A percentile compares a stretch with the other conserved stretches of the same genome.
Evolutionary conservation across 2,797 vertebrate species (phyloP).

Genomic region (Naso thynnoides): DNA sequence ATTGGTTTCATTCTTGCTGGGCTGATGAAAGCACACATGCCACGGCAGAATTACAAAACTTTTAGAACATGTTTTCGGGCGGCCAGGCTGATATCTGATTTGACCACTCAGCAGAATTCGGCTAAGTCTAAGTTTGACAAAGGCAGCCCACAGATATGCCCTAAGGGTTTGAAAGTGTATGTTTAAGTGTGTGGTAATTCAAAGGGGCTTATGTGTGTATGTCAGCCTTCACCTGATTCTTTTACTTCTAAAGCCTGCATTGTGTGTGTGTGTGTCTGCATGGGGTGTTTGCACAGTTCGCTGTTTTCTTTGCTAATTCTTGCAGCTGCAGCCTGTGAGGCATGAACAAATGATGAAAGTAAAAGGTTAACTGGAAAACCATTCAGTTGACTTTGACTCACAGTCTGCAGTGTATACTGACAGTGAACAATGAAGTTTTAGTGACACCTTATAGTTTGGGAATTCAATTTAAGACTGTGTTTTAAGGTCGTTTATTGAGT

Average conservation of each 20-base stretch:
- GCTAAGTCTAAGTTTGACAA: slow-evolving; percentile 59
- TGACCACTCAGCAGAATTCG: slow-evolving; percentile 68
- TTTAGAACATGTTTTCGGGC: slow-evolving; percentile 26
- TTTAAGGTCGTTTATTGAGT: slow-evolving; percentile 24
- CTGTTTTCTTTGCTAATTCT: slow-evolving; percentile 81
- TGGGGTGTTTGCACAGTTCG: slow-evolving; percentile 65
- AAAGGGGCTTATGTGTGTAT: slow-evolving; percentile 54
- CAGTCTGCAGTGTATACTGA: slow-evolving; percentile 28
- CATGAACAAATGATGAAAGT: slow-evolving; percentile 72
- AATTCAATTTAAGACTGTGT: slow-evolving; percentile 32
- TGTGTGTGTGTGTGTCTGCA: slow-evolving; percentile 20
- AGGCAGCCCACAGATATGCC: slow-evolving; percentile 55
- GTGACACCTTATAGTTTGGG: slow-evolving; percentile 26
- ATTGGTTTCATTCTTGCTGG: slow-evolving; percentile 34
- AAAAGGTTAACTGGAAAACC: slow-evolving; percentile 52
- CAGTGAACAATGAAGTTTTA: slow-evolving; percentile 27
- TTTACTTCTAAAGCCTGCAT: slow-evolving; percentile 59
- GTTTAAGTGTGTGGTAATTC: slow-evolving; percentile 47
- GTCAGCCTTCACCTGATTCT: slow-evolving; percentile 66
- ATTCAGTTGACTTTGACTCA: slow-evolving; percentile 53
- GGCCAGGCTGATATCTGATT: slow-evolving; percentile 55
- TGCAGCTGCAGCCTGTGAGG: slow-evolving; percentile 78
- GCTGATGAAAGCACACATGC: slow-evolving; percentile 44
- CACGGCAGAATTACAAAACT: slow-evolving; percentile 19
- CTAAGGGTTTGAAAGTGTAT: slow-evolving; percentile 59